A percentile compares a stretch with the other conserved stretches of the same genome.
Conservation (phyloP, 2,113 vertebrate species). For the Hucho hucho region DNA sequence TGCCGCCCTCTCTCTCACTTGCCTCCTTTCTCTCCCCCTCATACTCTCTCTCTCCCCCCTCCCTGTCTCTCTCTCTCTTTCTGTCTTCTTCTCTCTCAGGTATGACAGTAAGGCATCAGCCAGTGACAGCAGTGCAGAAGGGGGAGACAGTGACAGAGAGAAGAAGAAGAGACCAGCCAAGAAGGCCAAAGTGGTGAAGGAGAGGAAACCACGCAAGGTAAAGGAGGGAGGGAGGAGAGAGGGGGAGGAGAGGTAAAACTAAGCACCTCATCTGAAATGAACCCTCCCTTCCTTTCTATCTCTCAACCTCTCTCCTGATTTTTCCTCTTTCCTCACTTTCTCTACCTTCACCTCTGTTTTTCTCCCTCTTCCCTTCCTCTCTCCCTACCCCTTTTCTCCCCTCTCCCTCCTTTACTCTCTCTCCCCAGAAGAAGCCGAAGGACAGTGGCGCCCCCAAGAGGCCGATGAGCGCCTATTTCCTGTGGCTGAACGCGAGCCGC, state of each 20-base stretch:
- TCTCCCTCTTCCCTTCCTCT: too few relatives aligned
- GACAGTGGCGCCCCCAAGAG: constrained; percentile 89
- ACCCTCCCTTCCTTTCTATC: too few relatives aligned
- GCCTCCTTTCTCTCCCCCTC: too few relatives aligned
- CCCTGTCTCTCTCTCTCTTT: too few relatives aligned
- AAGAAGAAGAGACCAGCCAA: constrained; percentile 81
- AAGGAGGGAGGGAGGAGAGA: constrained; percentile 74
- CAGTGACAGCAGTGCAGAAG: constrained; percentile 85
- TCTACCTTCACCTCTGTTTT: too few relatives aligned
- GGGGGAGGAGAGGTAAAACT: background rate
- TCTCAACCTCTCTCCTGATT: too few relatives aligned
- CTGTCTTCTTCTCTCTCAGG: constrained; percentile 59
- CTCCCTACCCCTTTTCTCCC: too few relatives aligned
- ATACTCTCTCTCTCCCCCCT: too few relatives aligned
- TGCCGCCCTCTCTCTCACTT: background rate
- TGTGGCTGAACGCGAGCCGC: constrained; percentile 92
- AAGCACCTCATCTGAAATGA: too few relatives aligned
- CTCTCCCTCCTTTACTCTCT: background rate
- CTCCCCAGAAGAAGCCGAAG: constrained; percentile 86
- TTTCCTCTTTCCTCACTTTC: too few relatives aligned
- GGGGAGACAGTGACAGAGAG: constrained; percentile 82
- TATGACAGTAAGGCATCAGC: constrained; percentile 93
- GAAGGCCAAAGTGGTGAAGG: constrained; percentile 85
- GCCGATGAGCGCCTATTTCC: constrained; percentile 94
- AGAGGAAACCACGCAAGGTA: constrained; percentile 83